phyloP scores from a whole-genome alignment of 2,797 vertebrate species.

The Monodelphis domestica region DNA sequence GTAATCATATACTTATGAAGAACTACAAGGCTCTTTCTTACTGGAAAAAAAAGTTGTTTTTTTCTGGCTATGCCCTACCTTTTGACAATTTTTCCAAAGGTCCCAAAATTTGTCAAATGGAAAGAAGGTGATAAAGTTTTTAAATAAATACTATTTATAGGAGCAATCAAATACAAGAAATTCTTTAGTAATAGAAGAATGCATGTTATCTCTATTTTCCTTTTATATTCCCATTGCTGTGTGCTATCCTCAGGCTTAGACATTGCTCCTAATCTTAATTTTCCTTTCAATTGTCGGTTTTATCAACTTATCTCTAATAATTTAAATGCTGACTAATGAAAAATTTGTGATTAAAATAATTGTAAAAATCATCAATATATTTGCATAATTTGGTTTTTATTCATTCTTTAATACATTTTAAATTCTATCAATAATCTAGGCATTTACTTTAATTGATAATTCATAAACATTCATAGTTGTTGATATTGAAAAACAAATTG shows the following conservation, averaged over 20 bases:
- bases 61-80: conserved; percentile 46
- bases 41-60: neutral
- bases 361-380: conserved; percentile 26
- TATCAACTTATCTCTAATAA: conserved; percentile 41
- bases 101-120: conserved; percentile 24
- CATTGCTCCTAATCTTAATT: conserved; percentile 25
- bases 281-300: neutral
- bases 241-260: conserved; percentile 33
- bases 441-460: conserved; percentile 26
- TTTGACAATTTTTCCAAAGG: conserved; percentile 23
- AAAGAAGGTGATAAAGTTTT: conserved; percentile 30
- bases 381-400: conserved; percentile 15
- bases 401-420: conserved; percentile 14
- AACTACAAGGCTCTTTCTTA: neutral
- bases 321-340: neutral
- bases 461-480: conserved; percentile 40
- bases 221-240: conserved; percentile 41
- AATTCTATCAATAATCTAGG: conserved; percentile 5
- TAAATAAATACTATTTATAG: conserved; percentile 51
- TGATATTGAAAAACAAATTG: conserved; percentile 28
- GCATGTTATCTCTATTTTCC: conserved; percentile 35
- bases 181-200: conserved; percentile 18
- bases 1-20: neutral
- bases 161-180: conserved; percentile 23
- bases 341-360: conserved; percentile 33